A percentile compares a stretch with the other conserved stretches of the same genome.
Conservation (phyloP, 2,888 invertebrate genomes). For the Meandrusa payeni region DNA sequence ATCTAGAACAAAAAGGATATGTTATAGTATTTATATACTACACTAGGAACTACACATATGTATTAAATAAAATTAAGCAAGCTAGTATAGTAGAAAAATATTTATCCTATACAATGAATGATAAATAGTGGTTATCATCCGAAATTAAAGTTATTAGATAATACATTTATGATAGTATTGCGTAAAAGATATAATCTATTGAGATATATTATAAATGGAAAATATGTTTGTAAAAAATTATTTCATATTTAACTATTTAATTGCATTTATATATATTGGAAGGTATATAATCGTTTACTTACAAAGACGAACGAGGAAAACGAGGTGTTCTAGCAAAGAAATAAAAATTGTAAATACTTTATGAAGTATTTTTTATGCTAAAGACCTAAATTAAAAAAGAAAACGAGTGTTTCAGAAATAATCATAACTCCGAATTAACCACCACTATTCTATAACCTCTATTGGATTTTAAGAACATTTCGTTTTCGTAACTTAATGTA, state of each 20-base stretch:
- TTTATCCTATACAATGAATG: too few relatives aligned
- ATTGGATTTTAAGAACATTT: constrained; percentile 6
- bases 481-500: too few relatives aligned
- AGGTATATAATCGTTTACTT: constrained; percentile 8
- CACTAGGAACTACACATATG: too few relatives aligned
- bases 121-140: background rate
- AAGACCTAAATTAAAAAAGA: too few relatives aligned
- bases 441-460: constrained; percentile 14
- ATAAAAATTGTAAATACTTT: too few relatives aligned
- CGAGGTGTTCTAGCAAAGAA: too few relatives aligned
- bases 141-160: constrained; percentile 9
- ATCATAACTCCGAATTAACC: constrained; percentile 7
- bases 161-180: background rate
- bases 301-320: background rate
- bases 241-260: too few relatives aligned
- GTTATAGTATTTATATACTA: constrained; percentile 9
- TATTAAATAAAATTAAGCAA: too few relatives aligned
- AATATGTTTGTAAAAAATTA: background rate
- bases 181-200: constrained; percentile 9
- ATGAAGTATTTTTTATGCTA: too few relatives aligned
- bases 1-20: constrained; percentile 47
- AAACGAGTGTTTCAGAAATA: background rate
- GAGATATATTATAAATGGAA: too few relatives aligned
- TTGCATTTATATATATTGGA: too few relatives aligned
- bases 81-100: too few relatives aligned